Evolutionary conservation across 2,888 invertebrate species (phyloP).

Genomic region (Pimpla rufipes): DNA sequence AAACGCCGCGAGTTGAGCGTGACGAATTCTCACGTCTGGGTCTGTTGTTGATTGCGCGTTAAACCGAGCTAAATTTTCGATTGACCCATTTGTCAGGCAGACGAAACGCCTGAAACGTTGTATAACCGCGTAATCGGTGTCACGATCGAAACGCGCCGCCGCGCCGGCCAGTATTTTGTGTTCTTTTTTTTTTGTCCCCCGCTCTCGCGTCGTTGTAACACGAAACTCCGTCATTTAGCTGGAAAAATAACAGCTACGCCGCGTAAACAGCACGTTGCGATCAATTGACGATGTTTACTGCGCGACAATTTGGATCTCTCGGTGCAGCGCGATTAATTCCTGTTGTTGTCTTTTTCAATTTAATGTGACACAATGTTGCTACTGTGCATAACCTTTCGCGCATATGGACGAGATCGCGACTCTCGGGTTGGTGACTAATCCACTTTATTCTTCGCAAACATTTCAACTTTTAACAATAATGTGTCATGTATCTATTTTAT

Average conservation of each 20-base stretch:
- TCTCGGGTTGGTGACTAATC: background rate
- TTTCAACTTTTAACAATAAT: no score
- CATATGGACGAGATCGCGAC: background rate
- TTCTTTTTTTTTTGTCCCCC: slow-evolving; percentile 31
- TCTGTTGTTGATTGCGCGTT: slow-evolving; percentile 3
- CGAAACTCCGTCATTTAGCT: slow-evolving; percentile 49
- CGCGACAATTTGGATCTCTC: slow-evolving; percentile 36
- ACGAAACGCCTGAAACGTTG: slow-evolving; percentile 5
- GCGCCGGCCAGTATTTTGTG: slow-evolving; percentile 3
- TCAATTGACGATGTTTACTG: slow-evolving; percentile 31
- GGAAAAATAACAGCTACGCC: slow-evolving; percentile 32
- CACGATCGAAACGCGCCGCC: slow-evolving; percentile 49
- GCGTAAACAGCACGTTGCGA: slow-evolving; percentile 14
- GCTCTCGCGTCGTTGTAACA: slow-evolving; percentile 45
- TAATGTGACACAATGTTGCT: slow-evolving; percentile 2
- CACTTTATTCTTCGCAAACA: background rate
- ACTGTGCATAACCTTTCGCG: background rate
- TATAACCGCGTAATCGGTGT: slow-evolving; percentile 15
- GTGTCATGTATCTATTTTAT: no score
- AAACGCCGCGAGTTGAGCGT: slow-evolving; percentile 1
- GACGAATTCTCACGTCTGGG: slow-evolving; percentile 28
- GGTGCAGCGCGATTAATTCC: slow-evolving; percentile 37
- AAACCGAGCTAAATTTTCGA: slow-evolving; percentile 36
- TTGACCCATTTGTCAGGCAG: slow-evolving; percentile 53
- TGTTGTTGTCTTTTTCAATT: background rate